phyloP scores from a whole-genome alignment of 2,797 vertebrate species.

The Leptoclinus maculatus region DNA sequence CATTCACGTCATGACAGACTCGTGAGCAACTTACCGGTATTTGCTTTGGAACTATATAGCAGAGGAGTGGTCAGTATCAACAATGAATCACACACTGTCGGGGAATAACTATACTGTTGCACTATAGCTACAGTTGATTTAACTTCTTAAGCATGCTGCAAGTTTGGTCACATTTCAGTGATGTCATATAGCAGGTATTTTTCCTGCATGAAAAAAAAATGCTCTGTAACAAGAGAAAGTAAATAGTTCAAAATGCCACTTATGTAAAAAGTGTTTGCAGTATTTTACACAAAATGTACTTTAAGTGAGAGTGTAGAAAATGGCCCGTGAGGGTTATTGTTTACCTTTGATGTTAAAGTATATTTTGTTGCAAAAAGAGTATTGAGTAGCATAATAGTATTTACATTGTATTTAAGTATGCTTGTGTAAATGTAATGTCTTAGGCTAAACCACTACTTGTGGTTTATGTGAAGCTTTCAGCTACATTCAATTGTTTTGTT shows the following conservation, averaged over 20 bases:
- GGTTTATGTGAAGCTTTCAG: neutral
- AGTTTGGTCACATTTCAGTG: neutral
- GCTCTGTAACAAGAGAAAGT: neutral
- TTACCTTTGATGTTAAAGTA: neutral
- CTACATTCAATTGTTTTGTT: neutral
- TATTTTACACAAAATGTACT: neutral
- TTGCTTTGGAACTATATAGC: constrained; percentile 36
- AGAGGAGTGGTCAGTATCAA: constrained; percentile 30
- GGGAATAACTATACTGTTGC: neutral
- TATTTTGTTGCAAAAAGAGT: neutral
- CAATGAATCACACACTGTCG: constrained; percentile 14
- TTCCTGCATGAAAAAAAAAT: neutral
- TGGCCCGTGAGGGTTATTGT: neutral
- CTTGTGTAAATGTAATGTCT: neutral
- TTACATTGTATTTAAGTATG: neutral
- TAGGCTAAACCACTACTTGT: neutral
- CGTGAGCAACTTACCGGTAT: neutral
- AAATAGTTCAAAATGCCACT: neutral
- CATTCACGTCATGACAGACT: constrained; percentile 14
- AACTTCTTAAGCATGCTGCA: neutral
- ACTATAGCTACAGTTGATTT: neutral
- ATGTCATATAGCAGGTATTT: neutral
- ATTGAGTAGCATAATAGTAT: neutral
- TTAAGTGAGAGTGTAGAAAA: neutral
- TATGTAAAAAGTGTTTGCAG: neutral